Conservation (phyloP, 1,140 invertebrate genomes). For the Rhyzopertha dominica region DNA sequence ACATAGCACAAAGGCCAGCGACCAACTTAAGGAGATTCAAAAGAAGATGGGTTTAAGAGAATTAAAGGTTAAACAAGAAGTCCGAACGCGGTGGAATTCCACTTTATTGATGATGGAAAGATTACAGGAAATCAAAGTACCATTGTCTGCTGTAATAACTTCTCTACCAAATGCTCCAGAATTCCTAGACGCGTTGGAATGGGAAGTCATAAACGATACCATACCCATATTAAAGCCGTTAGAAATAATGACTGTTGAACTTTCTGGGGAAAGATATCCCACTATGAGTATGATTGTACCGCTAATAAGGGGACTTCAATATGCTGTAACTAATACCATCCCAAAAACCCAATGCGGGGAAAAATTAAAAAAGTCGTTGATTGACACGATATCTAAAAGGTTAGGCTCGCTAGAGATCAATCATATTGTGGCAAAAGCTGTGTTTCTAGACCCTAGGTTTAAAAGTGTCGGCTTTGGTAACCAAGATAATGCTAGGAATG, state of each 20-base stretch:
- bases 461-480: conserved; percentile 35
- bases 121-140: conserved; percentile 24
- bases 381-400: conserved; percentile 22
- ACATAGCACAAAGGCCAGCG: conserved; percentile 16
- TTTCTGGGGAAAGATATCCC: conserved; percentile 31
- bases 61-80: conserved; percentile 36
- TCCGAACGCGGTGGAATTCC: conserved; percentile 39
- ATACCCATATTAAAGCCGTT: too few species aligned
- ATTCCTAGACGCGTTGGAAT: conserved; percentile 15
- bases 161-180: conserved; percentile 14
- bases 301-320: conserved; percentile 32
- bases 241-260: conserved; percentile 16
- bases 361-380: conserved; percentile 9
- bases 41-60: conserved; percentile 22
- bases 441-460: conserved; percentile 35
- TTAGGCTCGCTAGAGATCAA: conserved; percentile 27
- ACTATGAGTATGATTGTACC: conserved; percentile 35
- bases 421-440: conserved; percentile 28
- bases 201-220: too few species aligned
- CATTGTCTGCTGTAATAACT: conserved; percentile 15
- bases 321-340: conserved; percentile 16
- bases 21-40: conserved; percentile 22
- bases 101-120: conserved; percentile 36
- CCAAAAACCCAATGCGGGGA: conserved; percentile 8
- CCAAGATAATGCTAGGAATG: conserved; percentile 30